phyloP scores from a whole-genome alignment of 1,140 invertebrate genomes.

The Drosophila sulfurigaster region DNA sequence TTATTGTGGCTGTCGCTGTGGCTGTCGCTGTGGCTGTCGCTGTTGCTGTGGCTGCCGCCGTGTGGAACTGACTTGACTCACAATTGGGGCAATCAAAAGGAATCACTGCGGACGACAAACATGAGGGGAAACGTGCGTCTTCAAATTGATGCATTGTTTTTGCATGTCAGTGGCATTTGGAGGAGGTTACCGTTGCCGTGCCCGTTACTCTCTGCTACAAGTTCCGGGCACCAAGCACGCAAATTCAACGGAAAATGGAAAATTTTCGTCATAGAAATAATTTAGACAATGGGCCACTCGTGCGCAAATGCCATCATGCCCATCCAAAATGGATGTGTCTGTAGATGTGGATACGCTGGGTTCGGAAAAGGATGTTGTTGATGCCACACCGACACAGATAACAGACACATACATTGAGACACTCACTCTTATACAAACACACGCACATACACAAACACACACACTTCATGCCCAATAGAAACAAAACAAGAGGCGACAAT shows the following conservation, averaged over 20 bases:
- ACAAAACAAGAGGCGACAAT: constrained; percentile 61
- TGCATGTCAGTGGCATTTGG: constrained; percentile 23
- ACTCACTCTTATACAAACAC: constrained; percentile 14
- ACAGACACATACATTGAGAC: constrained; percentile 4
- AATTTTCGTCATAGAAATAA: constrained; percentile 72
- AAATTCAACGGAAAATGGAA: constrained; percentile 70
- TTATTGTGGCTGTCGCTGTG: constrained; percentile 1
- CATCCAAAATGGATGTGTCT: constrained; percentile 32
- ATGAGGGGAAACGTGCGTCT: constrained; percentile 51
- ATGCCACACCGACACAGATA: constrained; percentile 31
- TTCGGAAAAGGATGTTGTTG: constrained; percentile 32
- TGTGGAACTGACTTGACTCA: constrained; percentile 63
- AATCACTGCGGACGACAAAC: constrained; percentile 62
- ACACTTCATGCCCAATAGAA: constrained; percentile 34
- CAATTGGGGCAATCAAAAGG: constrained; percentile 74
- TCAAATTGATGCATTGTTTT: constrained; percentile 77
- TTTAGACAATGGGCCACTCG: constrained; percentile 80
- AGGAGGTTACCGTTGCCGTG: constrained; percentile 15
- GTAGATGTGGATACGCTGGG: constrained; percentile 24
- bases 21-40: background rate
- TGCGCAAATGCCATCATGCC: constrained; percentile 72
- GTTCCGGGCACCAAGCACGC: constrained; percentile 33
- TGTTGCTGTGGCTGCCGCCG: background rate
- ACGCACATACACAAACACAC: constrained; percentile 5
- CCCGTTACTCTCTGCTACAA: background rate